Conservation (phyloP, 2,888 invertebrate genomes). For the Poecilobothrus nobilitatus region DNA sequence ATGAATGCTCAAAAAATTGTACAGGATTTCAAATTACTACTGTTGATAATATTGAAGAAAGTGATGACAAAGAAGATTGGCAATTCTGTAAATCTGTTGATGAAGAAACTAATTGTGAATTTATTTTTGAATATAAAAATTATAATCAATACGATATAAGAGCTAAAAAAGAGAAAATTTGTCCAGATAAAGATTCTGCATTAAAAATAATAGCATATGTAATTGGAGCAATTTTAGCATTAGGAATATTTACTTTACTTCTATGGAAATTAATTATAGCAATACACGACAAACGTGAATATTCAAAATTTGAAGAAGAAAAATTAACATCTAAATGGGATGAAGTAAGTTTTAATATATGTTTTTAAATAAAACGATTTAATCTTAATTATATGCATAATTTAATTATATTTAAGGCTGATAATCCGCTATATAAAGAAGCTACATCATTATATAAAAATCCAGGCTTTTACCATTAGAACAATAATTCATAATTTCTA, state of each 20-base stretch:
- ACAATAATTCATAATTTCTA: too few relatives aligned
- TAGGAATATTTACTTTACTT: slow-evolving; percentile 78
- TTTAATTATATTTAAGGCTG: slow-evolving; percentile 36
- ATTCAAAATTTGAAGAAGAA: slow-evolving; percentile 91
- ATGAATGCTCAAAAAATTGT: slow-evolving; percentile 55
- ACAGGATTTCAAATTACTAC: slow-evolving; percentile 50
- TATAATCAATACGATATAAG: slow-evolving; percentile 53
- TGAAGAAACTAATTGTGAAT: slow-evolving; percentile 75
- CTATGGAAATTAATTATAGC: slow-evolving; percentile 92
- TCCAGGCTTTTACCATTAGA: slow-evolving; percentile 48
- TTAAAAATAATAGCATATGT: slow-evolving; percentile 43
- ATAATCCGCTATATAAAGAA: slow-evolving; percentile 96
- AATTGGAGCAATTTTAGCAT: slow-evolving; percentile 84
- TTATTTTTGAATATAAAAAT: slow-evolving; percentile 72
- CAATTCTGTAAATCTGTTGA: slow-evolving; percentile 65
- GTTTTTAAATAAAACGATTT: too few relatives aligned
- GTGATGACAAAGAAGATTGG: slow-evolving; percentile 44
- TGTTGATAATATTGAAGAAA: slow-evolving; percentile 49
- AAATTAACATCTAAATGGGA: slow-evolving; percentile 94
- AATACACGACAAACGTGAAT: slow-evolving; percentile 87
- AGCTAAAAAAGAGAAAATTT: slow-evolving; percentile 70
- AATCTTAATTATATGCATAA: too few relatives aligned
- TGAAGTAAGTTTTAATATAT: slow-evolving; percentile 56
- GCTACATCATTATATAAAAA: slow-evolving; percentile 96
- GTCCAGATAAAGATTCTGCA: slow-evolving; percentile 57